Base-by-base conservation (phyloP, 2,113 vertebrate genomes). In the Formicarius rufipectus region DNA sequence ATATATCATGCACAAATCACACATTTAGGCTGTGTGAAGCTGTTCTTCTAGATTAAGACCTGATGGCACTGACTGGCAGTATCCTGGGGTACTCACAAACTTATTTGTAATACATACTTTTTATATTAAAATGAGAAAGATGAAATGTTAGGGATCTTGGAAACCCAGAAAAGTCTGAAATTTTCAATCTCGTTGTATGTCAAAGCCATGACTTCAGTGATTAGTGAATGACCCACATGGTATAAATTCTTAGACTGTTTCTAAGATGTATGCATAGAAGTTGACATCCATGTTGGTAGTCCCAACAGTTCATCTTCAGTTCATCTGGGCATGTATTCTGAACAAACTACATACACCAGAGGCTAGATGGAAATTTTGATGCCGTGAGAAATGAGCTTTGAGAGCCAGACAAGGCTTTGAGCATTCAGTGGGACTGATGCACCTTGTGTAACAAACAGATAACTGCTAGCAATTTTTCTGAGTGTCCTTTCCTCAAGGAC, bases 401-500 rank as follows among this genome's bases (percentile, higher is more conserved):
- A 60, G 52, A 89, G 22, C 12, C 52, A 91, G 64, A 12, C 58
- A 84, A 91, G 15, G 18, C 33, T 92, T 78, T 92, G 58, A 76
- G 37, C 15, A 21, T 84, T 93, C 64, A 72, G 33, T 72, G 44
- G 73, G 49, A 75, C 80, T 58, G 44, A 78, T 8, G 10, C 30
- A 91, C 37, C 77, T 89, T 42, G 37, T 67, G 53, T 79, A 66
- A 78, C 49, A 75, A 25, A 68, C 9, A 72, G 84, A 92, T 84
- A 78, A 68, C 44, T 64, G 31, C 37, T 62, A 55, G 28, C 31
- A 87, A 37, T 84, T 89, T 87, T 92, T 91, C 62, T 84, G 56
- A 67, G 18, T 89, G 80, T 14, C 87, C 69, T 86, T 92, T 87
- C 35, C 37, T 94, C 91, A 96, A 95, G 76, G 80, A 35, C 9